Percentiles rank a stretch among this genome's conserved stretches.
phyloP scores from a whole-genome alignment of 2,888 invertebrate genomes.

The Heteromyza rotundicornis region DNA sequence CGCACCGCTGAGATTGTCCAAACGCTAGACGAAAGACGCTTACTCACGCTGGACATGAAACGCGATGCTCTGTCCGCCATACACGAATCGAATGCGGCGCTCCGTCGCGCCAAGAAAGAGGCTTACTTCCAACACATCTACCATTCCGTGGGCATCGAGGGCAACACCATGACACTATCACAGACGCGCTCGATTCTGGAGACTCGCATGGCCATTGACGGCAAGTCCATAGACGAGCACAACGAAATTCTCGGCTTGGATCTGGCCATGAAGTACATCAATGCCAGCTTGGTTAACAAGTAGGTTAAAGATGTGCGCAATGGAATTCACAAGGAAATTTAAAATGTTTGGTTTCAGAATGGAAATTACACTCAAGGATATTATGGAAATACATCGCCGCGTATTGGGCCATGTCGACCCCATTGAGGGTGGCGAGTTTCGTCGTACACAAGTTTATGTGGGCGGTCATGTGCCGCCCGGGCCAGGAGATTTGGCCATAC shows the following conservation, averaged over 20 bases:
- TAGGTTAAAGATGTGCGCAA: conserved; percentile 38
- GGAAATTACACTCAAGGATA: conserved; percentile 83
- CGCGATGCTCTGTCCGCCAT: conserved; percentile 81
- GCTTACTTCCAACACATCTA: conserved; percentile 96
- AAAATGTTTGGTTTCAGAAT: conserved; percentile 63
- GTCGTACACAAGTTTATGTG: conserved; percentile 91
- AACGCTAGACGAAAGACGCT: conserved; percentile 75
- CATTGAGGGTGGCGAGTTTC: conserved; percentile 84
- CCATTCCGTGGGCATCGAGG: conserved; percentile 96
- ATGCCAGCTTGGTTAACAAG: conserved; percentile 77
- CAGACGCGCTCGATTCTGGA: conserved; percentile 92
- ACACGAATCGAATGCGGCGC: conserved; percentile 78
- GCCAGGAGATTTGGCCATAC: conserved; percentile 77
- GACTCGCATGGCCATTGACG: conserved; percentile 83
- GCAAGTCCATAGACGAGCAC: conserved; percentile 94
- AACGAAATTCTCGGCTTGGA: conserved; percentile 96
- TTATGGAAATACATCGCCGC: conserved; percentile 88
- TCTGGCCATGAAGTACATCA: conserved; percentile 91
- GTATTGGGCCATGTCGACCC: conserved; percentile 96
- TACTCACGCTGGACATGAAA: conserved; percentile 76
- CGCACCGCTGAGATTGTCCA: conserved; percentile 89
- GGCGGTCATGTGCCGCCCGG: conserved; percentile 94
- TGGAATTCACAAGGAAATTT: neutral
- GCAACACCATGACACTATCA: conserved; percentile 93
- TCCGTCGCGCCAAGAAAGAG: conserved; percentile 89